phyloP scores from a whole-genome alignment of 2,797 vertebrate species.

The Hipposideros larvatus region DNA sequence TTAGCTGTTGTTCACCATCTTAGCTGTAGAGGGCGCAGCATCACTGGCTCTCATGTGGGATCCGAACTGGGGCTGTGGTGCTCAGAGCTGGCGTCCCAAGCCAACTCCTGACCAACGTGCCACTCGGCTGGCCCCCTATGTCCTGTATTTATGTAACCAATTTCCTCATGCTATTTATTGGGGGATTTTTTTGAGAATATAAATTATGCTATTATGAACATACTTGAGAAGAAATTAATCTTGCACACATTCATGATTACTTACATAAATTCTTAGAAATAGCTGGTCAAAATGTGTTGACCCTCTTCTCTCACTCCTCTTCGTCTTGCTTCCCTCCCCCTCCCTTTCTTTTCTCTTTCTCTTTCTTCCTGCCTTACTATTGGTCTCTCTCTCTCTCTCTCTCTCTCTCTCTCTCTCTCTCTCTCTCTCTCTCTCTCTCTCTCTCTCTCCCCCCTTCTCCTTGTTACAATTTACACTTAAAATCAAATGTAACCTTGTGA shows the following conservation, averaged over 20 bases:
- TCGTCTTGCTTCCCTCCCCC: too few relatives aligned
- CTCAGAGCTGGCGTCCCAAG: too few relatives aligned
- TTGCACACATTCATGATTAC: background rate
- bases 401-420: background rate
- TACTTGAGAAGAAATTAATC: background rate
- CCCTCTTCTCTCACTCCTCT: background rate
- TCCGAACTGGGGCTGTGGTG: too few relatives aligned
- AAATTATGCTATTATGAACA: background rate
- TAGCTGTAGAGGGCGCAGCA: too few relatives aligned
- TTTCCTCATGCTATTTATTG: background rate
- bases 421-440: background rate
- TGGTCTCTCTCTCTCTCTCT: background rate
- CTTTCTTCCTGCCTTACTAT: background rate
- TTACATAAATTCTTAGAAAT: conserved; percentile 41
- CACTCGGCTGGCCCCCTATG: too few relatives aligned
- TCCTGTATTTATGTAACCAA: background rate
- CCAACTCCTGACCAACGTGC: too few relatives aligned
- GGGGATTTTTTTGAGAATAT: background rate
- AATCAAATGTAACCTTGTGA: conserved; percentile 14
- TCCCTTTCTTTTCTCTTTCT: background rate
- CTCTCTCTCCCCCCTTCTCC: background rate
- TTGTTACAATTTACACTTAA: conserved; percentile 15
- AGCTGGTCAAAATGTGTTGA: background rate
- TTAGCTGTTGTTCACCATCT: too few relatives aligned
- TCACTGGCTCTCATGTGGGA: too few relatives aligned